Percentiles rank a stretch among this genome's conserved stretches.
Conservation (phyloP, 2,888 invertebrate genomes). For the Tipula unca region DNA sequence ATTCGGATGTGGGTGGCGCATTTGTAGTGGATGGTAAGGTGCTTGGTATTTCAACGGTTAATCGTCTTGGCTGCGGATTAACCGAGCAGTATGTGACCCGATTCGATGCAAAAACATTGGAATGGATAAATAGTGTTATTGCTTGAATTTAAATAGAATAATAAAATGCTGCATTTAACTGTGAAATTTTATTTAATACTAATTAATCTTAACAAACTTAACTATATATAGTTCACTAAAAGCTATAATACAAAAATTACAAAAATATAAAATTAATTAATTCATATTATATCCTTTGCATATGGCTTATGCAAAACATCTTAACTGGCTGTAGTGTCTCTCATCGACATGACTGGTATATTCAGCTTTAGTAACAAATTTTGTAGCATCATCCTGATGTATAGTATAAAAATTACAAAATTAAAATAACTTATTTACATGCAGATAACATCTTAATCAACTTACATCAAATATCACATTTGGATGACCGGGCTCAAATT, state of each 20-base stretch:
- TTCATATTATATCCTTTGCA: too few relatives aligned
- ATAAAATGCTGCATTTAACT: neutral
- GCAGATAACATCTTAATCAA: neutral
- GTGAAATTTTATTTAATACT: neutral
- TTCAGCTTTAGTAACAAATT: conserved; percentile 29
- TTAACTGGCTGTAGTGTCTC: neutral
- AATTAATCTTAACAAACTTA: neutral
- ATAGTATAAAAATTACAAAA: neutral
- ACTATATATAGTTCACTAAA: neutral
- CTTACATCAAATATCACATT: conserved; percentile 35
- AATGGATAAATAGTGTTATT: neutral
- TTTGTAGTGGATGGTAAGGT: neutral
- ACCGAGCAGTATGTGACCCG: neutral
- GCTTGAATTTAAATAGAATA: too few relatives aligned
- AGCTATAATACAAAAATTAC: neutral
- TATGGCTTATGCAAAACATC: neutral
- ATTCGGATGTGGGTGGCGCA: neutral
- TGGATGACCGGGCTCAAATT: conserved; percentile 33
- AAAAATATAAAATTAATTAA: neutral
- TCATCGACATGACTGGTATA: neutral
- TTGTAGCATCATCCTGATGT: conserved; percentile 30
- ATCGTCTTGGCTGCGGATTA: neutral
- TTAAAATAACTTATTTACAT: neutral
- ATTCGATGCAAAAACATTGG: neutral
- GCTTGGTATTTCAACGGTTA: neutral